These are phyloP conservation scores for Condylostylus longicornis DNA, from an alignment of 1,140 invertebrate species.

Conservation along the genomic window DNA sequence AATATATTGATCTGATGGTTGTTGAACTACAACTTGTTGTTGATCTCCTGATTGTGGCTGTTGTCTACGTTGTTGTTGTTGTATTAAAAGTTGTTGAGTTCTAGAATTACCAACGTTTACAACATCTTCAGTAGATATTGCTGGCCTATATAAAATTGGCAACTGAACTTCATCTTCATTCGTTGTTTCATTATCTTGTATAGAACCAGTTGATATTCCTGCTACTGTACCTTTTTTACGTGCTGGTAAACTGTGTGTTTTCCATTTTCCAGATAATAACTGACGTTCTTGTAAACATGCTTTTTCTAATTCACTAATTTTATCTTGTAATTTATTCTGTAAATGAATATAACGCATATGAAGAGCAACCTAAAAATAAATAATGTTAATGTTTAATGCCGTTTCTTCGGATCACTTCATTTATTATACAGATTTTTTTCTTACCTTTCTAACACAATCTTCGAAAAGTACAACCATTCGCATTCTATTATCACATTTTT, in stretches of 20 bases:
- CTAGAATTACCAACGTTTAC: constrained; percentile 34
- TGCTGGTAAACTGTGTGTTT: constrained; percentile 70
- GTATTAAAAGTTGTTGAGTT: constrained; percentile 4
- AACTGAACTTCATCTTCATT: constrained; percentile 22
- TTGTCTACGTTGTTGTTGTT: constrained; percentile 8
- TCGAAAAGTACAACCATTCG: constrained; percentile 90
- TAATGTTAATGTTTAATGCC: not conserved
- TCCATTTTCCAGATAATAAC: constrained; percentile 69
- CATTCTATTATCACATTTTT: constrained; percentile 76
- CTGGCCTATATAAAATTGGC: constrained; percentile 42
- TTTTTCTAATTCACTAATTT: constrained; percentile 69
- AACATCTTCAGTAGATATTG: constrained; percentile 55
- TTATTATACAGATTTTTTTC: not conserved
- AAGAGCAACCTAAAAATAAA: constrained; percentile 50
- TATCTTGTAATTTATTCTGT: constrained; percentile 69
- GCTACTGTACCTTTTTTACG: constrained; percentile 51
- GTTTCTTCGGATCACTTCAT: not conserved
- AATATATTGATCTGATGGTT: constrained; percentile 39
- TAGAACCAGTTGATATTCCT: constrained; percentile 30
- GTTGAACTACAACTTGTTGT: constrained; percentile 32
- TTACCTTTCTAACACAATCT: constrained; percentile 78
- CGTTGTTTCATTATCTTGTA: too few species aligned
- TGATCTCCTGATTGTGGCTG: constrained; percentile 23
- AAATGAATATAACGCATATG: constrained; percentile 83
- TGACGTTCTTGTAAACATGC: constrained; percentile 69